phyloP scores from a whole-genome alignment of 1,140 invertebrate species.

The Trichonephila clavipes region DNA sequence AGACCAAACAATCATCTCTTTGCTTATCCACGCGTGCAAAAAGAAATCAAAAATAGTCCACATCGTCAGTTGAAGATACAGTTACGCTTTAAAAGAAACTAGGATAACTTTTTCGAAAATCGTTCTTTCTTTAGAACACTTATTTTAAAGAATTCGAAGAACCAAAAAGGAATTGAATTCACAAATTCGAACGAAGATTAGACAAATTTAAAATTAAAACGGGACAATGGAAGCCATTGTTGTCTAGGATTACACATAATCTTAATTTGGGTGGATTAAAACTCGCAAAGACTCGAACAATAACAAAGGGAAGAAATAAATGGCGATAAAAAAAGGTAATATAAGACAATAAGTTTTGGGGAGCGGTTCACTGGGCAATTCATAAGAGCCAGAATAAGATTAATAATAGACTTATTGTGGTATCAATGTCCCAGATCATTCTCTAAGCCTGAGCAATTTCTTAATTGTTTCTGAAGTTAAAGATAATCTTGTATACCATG shows the following conservation, averaged over 20 bases:
- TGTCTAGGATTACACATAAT: not conserved
- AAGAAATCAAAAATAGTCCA: not conserved
- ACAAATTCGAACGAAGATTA: not conserved
- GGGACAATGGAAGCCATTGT: not conserved
- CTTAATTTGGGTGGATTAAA: not conserved
- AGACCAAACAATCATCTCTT: not conserved
- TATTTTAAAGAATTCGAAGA: not conserved
- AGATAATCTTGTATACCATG: not conserved
- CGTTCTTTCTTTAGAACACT: not conserved
- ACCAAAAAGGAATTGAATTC: not conserved
- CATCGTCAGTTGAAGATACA: not conserved
- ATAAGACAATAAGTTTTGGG: not conserved
- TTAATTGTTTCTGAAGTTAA: not conserved
- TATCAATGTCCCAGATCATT: too few species aligned
- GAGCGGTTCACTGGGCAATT: not conserved
- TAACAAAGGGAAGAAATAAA: not conserved
- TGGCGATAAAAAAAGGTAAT: not conserved
- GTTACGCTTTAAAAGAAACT: not conserved
- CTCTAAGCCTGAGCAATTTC: not conserved
- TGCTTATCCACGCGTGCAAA: not conserved
- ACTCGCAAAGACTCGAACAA: not conserved
- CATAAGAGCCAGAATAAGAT: too few species aligned
- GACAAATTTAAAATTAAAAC: not conserved
- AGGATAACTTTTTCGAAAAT: not conserved
- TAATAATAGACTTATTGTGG: too few species aligned